A percentile compares a stretch with the other conserved stretches of the same genome.
These are phyloP conservation scores for Smutsia gigantea DNA, from an alignment of 2,797 vertebrate genomes.

Conservation along the genomic window DNA sequence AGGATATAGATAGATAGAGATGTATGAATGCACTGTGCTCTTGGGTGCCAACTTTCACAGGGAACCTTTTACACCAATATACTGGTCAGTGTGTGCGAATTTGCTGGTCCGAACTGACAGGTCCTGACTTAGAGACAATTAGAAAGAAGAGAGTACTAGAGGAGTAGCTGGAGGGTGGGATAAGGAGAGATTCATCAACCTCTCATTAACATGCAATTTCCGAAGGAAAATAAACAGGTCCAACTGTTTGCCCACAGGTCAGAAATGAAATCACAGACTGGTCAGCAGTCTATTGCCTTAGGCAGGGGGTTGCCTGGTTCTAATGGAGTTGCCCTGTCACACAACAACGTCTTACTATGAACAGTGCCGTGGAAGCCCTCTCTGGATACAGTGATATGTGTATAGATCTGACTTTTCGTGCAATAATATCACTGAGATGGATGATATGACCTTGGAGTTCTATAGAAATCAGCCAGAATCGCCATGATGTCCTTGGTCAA, in stretches of 20 bases:
- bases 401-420: neutral
- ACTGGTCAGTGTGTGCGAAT: neutral
- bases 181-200: neutral
- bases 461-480: neutral
- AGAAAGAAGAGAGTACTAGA: neutral
- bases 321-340: fast-evolving
- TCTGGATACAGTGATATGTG: neutral
- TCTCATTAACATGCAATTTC: neutral
- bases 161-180: neutral
- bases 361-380: too few relatives aligned
- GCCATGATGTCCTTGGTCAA: neutral
- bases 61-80: neutral
- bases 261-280: neutral
- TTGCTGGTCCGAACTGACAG: fast-evolving
- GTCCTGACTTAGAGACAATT: neutral
- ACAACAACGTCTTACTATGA: fast-evolving
- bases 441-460: neutral
- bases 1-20: neutral
- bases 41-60: neutral
- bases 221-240: neutral
- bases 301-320: neutral
- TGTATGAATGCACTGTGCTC: neutral
- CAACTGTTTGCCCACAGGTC: neutral
- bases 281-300: neutral
- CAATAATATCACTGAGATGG: fast-evolving